Percentiles rank a stretch among this genome's conserved stretches.
Conservation (phyloP, 2,113 vertebrate species). For the Coreoperca whiteheadi region DNA sequence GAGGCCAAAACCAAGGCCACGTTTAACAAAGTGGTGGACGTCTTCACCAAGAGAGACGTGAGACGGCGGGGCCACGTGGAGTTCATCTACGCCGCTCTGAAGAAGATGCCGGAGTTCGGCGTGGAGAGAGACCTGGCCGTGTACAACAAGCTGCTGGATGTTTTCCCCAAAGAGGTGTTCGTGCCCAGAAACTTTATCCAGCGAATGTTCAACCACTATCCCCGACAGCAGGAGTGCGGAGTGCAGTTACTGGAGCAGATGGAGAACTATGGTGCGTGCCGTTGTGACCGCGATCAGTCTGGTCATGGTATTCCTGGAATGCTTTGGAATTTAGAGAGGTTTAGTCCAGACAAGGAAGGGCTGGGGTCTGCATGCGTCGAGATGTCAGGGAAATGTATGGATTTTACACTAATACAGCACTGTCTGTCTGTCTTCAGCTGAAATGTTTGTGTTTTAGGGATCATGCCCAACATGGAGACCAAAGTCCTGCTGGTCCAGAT, state of each 20-base stretch:
- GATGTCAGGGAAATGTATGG: too few relatives aligned
- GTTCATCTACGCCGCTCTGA: conserved; percentile 91
- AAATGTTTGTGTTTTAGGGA: conserved; percentile 76
- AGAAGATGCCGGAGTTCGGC: conserved; percentile 89
- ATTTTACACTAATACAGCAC: not conserved
- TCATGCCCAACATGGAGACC: conserved; percentile 88
- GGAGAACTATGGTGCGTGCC: conserved; percentile 87
- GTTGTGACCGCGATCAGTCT: not conserved
- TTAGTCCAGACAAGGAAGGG: not conserved
- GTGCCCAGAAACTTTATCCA: conserved; percentile 87
- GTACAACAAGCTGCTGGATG: conserved; percentile 90
- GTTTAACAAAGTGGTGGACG: conserved; percentile 82
- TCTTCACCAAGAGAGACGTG: conserved; percentile 81
- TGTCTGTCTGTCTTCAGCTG: not conserved
- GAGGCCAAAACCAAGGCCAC: conserved; percentile 81
- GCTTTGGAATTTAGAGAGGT: not conserved
- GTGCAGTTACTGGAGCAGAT: conserved; percentile 90
- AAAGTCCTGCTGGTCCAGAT: conserved; percentile 89
- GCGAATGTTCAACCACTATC: conserved; percentile 90
- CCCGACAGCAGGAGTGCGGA: conserved; percentile 91
- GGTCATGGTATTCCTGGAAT: not conserved
- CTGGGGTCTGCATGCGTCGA: not conserved
- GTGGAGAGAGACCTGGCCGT: conserved; percentile 87
- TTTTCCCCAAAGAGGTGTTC: conserved; percentile 94
- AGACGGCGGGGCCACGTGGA: conserved; percentile 90